Percentiles rank a stretch among this genome's conserved stretches.
phyloP scores from a whole-genome alignment of 2,113 vertebrate genomes.

The Entosphenus tridentatus region DNA sequence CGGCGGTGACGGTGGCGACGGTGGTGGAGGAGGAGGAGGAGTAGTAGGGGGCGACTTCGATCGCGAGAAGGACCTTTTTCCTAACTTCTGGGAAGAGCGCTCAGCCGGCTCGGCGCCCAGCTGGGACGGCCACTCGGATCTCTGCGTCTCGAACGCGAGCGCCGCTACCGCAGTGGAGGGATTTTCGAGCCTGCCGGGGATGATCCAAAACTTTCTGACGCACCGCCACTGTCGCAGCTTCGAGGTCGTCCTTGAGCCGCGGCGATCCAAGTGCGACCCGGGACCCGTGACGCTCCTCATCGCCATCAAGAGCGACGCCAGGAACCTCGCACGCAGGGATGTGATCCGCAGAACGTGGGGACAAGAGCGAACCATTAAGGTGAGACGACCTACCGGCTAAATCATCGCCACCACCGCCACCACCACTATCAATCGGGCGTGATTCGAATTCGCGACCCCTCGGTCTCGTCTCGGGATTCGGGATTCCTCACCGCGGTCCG shows the following conservation, averaged over 20 bases:
- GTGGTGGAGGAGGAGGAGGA: too few relatives aligned
- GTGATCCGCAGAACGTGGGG: not conserved
- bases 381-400: not conserved
- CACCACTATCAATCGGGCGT: too few relatives aligned
- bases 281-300: not conserved
- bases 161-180: not conserved
- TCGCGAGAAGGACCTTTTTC: too few relatives aligned
- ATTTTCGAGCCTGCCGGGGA: not conserved
- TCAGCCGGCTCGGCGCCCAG: not conserved
- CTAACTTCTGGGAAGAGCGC: too few relatives aligned
- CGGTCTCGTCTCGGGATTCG: too few relatives aligned
- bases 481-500: too few relatives aligned
- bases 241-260: not conserved
- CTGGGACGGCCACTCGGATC: not conserved
- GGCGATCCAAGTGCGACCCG: not conserved
- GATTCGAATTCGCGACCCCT: too few relatives aligned
- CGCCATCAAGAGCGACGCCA: conserved; percentile 1
- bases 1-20: too few relatives aligned
- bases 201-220: not conserved
- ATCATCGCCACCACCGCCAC: too few relatives aligned
- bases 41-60: too few relatives aligned
- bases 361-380: not conserved
- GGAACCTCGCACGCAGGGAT: not conserved
- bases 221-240: not conserved
- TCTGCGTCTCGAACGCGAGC: not conserved